Evolutionary conservation across 1,140 invertebrate species (phyloP).

Genomic region (Heliothis virescens): DNA sequence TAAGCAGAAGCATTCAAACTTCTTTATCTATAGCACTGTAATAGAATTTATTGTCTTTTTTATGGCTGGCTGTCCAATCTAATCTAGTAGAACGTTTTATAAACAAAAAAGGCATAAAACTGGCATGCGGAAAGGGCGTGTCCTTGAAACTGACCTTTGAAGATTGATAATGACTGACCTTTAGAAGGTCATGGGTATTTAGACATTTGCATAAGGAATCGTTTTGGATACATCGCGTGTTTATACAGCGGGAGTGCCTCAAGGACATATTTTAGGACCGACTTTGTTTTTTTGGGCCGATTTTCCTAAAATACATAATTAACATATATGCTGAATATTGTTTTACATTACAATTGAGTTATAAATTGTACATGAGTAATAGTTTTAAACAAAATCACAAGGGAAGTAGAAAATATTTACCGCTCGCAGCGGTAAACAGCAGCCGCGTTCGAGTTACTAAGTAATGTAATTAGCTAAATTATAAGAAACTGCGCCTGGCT

Average conservation of each 20-base stretch:
- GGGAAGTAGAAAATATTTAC: neutral
- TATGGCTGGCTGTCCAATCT: conserved; percentile 41
- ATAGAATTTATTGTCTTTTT: conserved; percentile 41
- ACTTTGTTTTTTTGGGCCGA: neutral
- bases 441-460: neutral
- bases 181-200: conserved; percentile 23
- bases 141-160: conserved; percentile 25
- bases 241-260: neutral
- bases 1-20: conserved; percentile 43
- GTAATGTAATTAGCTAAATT: neutral
- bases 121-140: conserved; percentile 19
- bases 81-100: conserved; percentile 47
- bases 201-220: neutral
- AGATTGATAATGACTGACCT: conserved; percentile 1
- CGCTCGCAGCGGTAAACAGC: neutral
- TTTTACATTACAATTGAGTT: neutral
- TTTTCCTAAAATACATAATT: neutral
- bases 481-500: neutral
- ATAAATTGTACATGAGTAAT: too few relatives aligned
- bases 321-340: neutral
- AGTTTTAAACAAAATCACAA: too few relatives aligned
- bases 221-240: conserved; percentile 5
- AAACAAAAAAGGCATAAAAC: conserved; percentile 47
- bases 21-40: conserved; percentile 45
- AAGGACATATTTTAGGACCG: neutral